These are phyloP conservation scores for Meloidogyne floridensis DNA, from an alignment of 1,140 invertebrate genomes.

Conservation along the genomic window DNA sequence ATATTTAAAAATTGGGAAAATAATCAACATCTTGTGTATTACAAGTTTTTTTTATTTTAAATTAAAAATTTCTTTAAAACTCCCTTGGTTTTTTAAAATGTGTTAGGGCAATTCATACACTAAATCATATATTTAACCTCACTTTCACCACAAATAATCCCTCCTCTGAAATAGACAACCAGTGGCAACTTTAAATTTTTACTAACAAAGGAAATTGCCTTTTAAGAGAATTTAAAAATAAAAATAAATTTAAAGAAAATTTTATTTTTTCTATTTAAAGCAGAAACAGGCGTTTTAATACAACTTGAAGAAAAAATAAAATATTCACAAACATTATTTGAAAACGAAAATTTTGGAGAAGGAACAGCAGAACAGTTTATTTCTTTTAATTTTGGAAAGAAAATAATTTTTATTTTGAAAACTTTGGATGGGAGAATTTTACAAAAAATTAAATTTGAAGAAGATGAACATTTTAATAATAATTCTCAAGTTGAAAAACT, in stretches of 20 bases:
- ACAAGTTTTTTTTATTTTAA: not conserved
- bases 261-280: not conserved
- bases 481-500: not conserved
- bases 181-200: too few species aligned
- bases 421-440: conserved; percentile 20
- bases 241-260: too few species aligned
- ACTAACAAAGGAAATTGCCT: too few species aligned
- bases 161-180: too few species aligned
- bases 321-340: not conserved
- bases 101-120: too few species aligned
- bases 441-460: not conserved
- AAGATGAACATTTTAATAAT: not conserved
- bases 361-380: not conserved
- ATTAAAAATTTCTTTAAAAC: too few species aligned
- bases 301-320: not conserved
- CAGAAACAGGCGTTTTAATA: not conserved
- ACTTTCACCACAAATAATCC: too few species aligned
- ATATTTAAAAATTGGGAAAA: conserved; percentile 20
- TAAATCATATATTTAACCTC: too few species aligned
- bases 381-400: not conserved
- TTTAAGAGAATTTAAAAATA: too few species aligned
- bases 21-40: not conserved
- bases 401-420: conserved; percentile 6
- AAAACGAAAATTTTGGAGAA: not conserved
- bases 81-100: too few species aligned